Conservation (phyloP, 1,140 invertebrate species). For the Scaptomyza montana region DNA sequence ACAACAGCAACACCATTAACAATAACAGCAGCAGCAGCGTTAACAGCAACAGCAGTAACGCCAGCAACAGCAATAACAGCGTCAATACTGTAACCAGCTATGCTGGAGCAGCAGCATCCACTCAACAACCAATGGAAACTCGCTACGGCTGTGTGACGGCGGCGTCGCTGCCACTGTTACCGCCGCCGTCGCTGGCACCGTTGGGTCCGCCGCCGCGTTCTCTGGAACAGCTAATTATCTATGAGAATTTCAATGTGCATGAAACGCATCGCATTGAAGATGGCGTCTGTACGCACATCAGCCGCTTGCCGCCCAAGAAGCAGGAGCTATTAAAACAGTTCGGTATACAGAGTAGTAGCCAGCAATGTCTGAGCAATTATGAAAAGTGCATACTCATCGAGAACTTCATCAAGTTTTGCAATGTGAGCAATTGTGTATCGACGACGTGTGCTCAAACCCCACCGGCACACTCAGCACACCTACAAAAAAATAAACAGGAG, state of each 20-base stretch:
- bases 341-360: slow-evolving; percentile 84
- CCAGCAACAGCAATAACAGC: slow-evolving; percentile 11
- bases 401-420: slow-evolving; percentile 84
- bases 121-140: slow-evolving; percentile 41
- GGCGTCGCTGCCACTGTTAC: slow-evolving; percentile 8
- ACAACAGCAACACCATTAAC: slow-evolving; percentile 33
- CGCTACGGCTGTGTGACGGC: slow-evolving; percentile 55
- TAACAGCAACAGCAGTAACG: slow-evolving; percentile 39
- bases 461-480: slow-evolving; percentile 3
- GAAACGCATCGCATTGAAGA: slow-evolving; percentile 82
- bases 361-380: slow-evolving; percentile 83
- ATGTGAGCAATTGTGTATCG: slow-evolving; percentile 81
- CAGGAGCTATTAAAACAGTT: slow-evolving; percentile 84
- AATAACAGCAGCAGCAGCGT: slow-evolving; percentile 34
- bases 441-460: slow-evolving; percentile 22
- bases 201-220: slow-evolving; percentile 64
- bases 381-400: slow-evolving; percentile 84
- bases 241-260: slow-evolving; percentile 82
- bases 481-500: slow-evolving; percentile 10
- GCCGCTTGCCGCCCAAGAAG: slow-evolving; percentile 82
- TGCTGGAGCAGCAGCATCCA: slow-evolving; percentile 38
- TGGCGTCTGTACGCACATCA: slow-evolving; percentile 81
- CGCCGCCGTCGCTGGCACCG: slow-evolving; percentile 39
- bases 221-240: slow-evolving; percentile 77
- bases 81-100: slow-evolving; percentile 44